Evolutionary conservation across 2,888 invertebrate genomes (phyloP), one percentile per base, ranked within the genome.

Genomic region (Laothoe populi): DNA sequence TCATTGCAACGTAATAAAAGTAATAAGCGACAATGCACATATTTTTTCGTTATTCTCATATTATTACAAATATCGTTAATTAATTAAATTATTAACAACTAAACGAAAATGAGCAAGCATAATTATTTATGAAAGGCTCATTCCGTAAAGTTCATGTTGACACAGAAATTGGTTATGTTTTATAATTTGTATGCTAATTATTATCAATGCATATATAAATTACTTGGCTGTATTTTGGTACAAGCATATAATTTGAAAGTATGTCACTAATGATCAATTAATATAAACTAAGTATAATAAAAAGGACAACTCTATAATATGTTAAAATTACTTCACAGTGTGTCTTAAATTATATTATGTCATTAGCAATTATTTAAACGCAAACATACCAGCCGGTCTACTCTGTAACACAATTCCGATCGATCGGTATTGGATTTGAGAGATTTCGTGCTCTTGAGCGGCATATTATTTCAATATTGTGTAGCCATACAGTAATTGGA

Each of bases 51-150:
- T 48, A 26, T 26, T 5, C 16, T 13, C 16, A 11, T 26, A 16
- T 16, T 49, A 31, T 19, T 19, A 3, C 49, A 16, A 49, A 16
- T 49, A 31, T 19, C 19, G 35, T 31, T 31, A 31, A 31, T 31
- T 16, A 53, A 53, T 53, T 53, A 53, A 53, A 53, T 53, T 53
- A 53, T 53, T 11, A 35, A 53, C 35, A 35, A 19, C 53, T 10
- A 11, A 16, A 35, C 26, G 53, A 7, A 19, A 45, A 59, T 59
- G 31, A 59, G 24, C 26, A 16, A 19, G 31, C 45, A 11, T 45
- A 45, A 59, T 59, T 26, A 59, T 31, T 31, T 19, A 59, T 59
- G 59, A 59, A 31, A 31, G 53, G 16, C 35, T 31, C 19, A 53
- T 35, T 31, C 10, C 19, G 19, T 19, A 35, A 53, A 35, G 35